Conservation (phyloP, 2,113 vertebrate species). For the Salvelinus alpinus region DNA sequence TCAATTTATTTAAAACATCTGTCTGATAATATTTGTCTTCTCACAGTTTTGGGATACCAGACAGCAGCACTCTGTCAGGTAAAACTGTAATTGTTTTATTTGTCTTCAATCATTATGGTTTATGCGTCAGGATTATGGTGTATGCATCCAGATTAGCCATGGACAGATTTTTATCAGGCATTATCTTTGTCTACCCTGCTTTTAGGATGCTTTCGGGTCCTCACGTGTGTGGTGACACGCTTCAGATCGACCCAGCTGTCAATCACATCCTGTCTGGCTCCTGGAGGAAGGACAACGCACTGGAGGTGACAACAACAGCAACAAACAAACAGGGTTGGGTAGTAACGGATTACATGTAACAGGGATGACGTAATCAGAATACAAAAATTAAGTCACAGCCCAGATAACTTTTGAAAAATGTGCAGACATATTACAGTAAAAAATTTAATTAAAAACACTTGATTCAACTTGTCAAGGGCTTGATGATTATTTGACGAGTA, state of each 20-base stretch:
- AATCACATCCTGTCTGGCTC: slow-evolving; percentile 63
- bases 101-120: too few species aligned
- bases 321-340: too few species aligned
- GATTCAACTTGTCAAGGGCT: too few species aligned
- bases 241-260: slow-evolving; percentile 55
- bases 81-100: slow-evolving; percentile 7
- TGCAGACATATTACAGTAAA: too few species aligned
- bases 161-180: too few species aligned
- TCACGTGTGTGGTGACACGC: slow-evolving; percentile 65
- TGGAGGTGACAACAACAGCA: slow-evolving; percentile 53
- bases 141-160: not conserved
- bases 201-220: slow-evolving; percentile 61
- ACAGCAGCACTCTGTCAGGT: slow-evolving; percentile 49
- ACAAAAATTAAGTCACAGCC: too few species aligned
- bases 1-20: not conserved
- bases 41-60: slow-evolving; percentile 63
- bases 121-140: too few species aligned
- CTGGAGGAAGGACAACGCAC: slow-evolving; percentile 57
- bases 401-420: too few species aligned
- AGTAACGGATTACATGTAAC: not conserved
- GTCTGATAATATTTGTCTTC: not conserved
- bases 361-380: not conserved
- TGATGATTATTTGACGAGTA: too few species aligned
- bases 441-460: too few species aligned
- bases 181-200: not conserved